Conservation (phyloP, 2,797 vertebrate genomes). For the Darevskia mixta region DNA sequence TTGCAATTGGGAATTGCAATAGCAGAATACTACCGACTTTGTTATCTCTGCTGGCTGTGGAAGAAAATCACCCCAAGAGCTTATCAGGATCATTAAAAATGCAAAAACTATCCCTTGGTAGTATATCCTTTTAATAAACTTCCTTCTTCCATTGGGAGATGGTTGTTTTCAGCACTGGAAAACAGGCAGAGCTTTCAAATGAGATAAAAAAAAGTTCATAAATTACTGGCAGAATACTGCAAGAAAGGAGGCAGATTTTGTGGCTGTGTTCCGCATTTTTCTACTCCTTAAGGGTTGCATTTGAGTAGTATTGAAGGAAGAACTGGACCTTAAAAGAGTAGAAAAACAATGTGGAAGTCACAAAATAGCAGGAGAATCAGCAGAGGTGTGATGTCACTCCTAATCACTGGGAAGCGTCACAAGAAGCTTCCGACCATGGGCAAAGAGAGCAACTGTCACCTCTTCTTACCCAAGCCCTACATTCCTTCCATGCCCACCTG, state of each 20-base stretch:
- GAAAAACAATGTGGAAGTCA: background rate
- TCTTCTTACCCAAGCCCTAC: background rate
- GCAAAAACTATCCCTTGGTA: background rate
- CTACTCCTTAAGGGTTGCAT: background rate
- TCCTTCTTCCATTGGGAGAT: background rate
- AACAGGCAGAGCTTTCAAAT: background rate
- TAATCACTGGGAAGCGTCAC: too few species aligned
- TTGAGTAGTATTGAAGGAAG: background rate
- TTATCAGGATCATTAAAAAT: background rate
- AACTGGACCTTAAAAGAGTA: background rate
- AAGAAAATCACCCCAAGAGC: background rate
- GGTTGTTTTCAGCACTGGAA: background rate
- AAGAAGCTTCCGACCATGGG: background rate
- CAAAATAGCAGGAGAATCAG: too few species aligned
- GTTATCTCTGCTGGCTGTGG: background rate
- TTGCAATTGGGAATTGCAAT: slow-evolving; percentile 57
- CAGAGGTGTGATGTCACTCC: background rate
- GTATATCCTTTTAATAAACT: background rate
- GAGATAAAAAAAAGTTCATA: background rate
- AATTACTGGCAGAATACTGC: background rate
- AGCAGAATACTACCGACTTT: slow-evolving; percentile 31
- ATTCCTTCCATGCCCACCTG: background rate
- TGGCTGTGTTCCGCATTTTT: background rate
- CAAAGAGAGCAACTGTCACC: background rate
- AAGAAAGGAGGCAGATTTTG: background rate